Evolutionary conservation across 1,140 invertebrate genomes (phyloP).

Genomic region (Drosophila mauritiana): DNA sequence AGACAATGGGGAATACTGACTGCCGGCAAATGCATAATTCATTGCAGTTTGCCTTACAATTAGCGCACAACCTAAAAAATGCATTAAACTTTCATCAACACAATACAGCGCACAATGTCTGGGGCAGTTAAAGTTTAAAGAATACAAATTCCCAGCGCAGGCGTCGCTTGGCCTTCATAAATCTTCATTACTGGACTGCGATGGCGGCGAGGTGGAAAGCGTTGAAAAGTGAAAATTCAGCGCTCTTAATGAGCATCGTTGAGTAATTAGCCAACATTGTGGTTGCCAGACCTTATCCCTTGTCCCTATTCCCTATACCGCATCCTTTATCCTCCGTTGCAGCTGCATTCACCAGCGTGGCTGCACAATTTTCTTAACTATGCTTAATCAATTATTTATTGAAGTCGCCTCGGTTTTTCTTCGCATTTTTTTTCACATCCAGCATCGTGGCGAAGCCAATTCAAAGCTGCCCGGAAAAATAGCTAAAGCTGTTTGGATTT

Average conservation of each 20-base stretch:
- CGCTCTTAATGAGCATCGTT: slow-evolving; percentile 79
- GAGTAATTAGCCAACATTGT: slow-evolving; percentile 82
- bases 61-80: slow-evolving; percentile 71
- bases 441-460: slow-evolving; percentile 24
- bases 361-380: slow-evolving; percentile 55
- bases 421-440: neutral
- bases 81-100: slow-evolving; percentile 75
- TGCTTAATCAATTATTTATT: slow-evolving; percentile 79
- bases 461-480: slow-evolving; percentile 44
- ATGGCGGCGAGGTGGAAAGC: slow-evolving; percentile 60
- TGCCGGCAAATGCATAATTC: slow-evolving; percentile 75
- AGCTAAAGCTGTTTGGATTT: slow-evolving; percentile 50
- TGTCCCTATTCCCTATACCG: neutral
- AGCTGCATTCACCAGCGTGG: slow-evolving; percentile 13
- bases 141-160: slow-evolving; percentile 43
- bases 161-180: slow-evolving; percentile 68
- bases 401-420: slow-evolving; percentile 57
- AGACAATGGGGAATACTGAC: slow-evolving; percentile 58
- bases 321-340: neutral
- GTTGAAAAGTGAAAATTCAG: slow-evolving; percentile 81
- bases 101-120: slow-evolving; percentile 51
- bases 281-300: slow-evolving; percentile 44
- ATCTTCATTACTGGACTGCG: slow-evolving; percentile 66
- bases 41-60: slow-evolving; percentile 76
- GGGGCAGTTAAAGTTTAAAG: slow-evolving; percentile 57